A percentile compares a stretch with the other conserved stretches of the same genome.
These are phyloP conservation scores for Gallinago jamesoni DNA, from an alignment of 2,113 vertebrate genomes.

Conservation along the genomic window DNA sequence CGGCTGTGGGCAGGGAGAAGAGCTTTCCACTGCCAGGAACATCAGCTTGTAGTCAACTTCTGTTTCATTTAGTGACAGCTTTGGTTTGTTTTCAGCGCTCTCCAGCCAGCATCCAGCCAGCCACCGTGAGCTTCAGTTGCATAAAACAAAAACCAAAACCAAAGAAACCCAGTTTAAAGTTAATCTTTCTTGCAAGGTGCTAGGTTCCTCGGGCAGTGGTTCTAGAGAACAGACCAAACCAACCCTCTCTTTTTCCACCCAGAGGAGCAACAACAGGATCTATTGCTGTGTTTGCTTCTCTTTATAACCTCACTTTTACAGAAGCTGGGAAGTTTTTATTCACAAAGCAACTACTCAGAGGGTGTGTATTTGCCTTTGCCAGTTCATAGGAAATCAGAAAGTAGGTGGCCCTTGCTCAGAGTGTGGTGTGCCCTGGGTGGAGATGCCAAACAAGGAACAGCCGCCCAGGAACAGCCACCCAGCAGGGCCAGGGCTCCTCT, in stretches of 20 bases:
- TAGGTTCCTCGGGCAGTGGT: fast-evolving
- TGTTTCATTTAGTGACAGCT: fast-evolving
- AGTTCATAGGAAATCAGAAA: not conserved
- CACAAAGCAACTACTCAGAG: not conserved
- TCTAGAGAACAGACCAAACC: fast-evolving
- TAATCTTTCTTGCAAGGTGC: fast-evolving
- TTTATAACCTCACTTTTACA: not conserved
- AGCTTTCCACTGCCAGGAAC: fast-evolving
- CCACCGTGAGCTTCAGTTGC: not conserved
- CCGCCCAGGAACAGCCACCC: not conserved
- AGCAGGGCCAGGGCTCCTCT: not conserved
- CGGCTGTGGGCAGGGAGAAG: not conserved
- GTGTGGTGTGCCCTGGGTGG: not conserved
- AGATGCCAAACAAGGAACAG: not conserved
- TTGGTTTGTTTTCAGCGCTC: not conserved
- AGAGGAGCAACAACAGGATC: too few relatives aligned
- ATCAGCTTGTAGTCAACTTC: fast-evolving
- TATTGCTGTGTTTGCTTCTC: not conserved
- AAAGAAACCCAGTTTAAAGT: not conserved
- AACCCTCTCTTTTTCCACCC: too few relatives aligned
- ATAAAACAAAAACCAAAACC: conserved; percentile 21
- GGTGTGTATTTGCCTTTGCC: not conserved
- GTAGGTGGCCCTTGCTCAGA: not conserved
- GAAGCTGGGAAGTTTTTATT: not conserved
- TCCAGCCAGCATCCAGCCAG: not conserved